Evolutionary conservation across 1,140 invertebrate species (phyloP), one percentile per base, ranked within the genome.

Genomic region (Dendroctonus valens): DNA sequence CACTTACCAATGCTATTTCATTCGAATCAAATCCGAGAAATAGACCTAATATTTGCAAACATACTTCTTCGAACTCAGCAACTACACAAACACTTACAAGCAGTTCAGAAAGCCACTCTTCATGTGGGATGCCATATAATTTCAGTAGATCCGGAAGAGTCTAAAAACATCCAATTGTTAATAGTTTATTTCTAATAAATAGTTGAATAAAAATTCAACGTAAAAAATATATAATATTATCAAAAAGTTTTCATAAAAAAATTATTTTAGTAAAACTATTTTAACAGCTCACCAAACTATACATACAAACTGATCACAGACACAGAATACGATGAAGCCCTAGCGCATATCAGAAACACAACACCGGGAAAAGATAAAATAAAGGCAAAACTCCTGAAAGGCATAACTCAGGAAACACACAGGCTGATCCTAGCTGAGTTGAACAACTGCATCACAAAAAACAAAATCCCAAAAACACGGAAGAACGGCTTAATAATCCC

Each of bases 121-220:
- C n/a, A 41, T 55, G 41, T 9, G 53, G 26, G 7, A 41, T n/a
- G 8, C 53, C 53, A 40, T 55, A 55, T 11, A 55, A 41, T n/a
- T 59, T 7, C 1, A 59, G 15, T 8, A 52, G 15, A 52, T 14
- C 15, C 2, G 8, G 15, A 52, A 9, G 12, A 46, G 12, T 12
- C 12, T 46, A 7, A 67, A n/a, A 53, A 11, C 4, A 26, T 51
- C 15, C 5, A 53, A 54, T 26, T 9, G 1, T 2, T 49, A 8
- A 4, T 44, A 14, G 11, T 46, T 7, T n/a, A 44, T 7, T 44
- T 12, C 8, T 12, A 46, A 11, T 46, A 4, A 4, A 2, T 46
- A 9, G n/a, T n/a, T n/a, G n/a, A n/a, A n/a, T n/a, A n/a, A n/a
- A n/a, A n/a, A n/a, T n/a, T n/a, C n/a, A n/a, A n/a, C n/a, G n/a